These are phyloP conservation scores for Sapajus apella DNA, from an alignment of 2,113 vertebrate genomes.

Conservation along the genomic window DNA sequence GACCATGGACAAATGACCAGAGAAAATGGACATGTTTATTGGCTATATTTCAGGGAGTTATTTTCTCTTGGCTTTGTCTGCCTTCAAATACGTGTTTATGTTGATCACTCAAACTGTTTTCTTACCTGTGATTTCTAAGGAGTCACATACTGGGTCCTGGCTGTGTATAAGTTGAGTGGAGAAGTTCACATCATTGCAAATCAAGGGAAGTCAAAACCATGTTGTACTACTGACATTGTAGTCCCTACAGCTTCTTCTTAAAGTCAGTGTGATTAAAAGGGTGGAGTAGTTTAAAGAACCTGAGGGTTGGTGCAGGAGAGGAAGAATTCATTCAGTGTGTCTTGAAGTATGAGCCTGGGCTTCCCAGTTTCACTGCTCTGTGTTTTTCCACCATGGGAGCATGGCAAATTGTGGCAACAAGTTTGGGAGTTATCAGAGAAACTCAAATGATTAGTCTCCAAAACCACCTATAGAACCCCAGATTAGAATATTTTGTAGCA, in stretches of 20 bases:
- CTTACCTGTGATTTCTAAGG: background rate
- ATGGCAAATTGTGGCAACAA: background rate
- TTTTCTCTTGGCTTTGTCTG: background rate
- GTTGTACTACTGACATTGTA: background rate
- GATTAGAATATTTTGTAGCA: background rate
- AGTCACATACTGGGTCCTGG: background rate
- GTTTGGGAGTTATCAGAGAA: background rate
- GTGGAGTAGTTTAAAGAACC: background rate
- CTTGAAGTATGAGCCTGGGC: background rate
- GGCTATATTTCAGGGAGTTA: background rate
- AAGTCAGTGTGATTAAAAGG: background rate
- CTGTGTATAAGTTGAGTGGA: background rate
- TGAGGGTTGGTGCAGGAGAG: background rate
- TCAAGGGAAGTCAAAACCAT: background rate
- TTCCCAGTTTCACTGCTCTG: background rate
- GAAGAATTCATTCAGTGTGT: accelerated
- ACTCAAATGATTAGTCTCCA: background rate
- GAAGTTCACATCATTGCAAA: background rate
- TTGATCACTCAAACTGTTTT: background rate
- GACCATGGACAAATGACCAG: no score
- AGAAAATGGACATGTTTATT: background rate
- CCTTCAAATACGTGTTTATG: background rate
- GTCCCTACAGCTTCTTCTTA: background rate
- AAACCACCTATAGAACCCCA: background rate
- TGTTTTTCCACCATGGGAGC: background rate